phyloP scores from a whole-genome alignment of 2,888 invertebrate genomes.

The Drosophila helvetica region DNA sequence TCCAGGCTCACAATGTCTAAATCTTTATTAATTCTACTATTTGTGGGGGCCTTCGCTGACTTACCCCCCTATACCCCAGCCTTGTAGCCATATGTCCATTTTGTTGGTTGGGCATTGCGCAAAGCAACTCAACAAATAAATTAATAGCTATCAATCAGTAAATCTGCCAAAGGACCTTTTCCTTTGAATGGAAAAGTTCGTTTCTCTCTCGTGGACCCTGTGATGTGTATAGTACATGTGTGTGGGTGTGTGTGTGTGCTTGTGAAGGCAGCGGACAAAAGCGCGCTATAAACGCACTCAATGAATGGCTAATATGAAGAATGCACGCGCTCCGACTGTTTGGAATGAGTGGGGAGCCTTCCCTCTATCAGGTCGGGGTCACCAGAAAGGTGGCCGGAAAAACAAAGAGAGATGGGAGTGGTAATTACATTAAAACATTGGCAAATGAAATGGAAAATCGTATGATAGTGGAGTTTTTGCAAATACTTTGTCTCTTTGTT shows the following conservation, averaged over 20 bases:
- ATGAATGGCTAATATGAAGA: slow-evolving; percentile 76
- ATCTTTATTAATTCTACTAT: slow-evolving; percentile 80
- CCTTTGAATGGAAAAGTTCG: slow-evolving; percentile 70
- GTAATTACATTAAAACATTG: slow-evolving; percentile 48
- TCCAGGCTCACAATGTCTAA: slow-evolving; percentile 73
- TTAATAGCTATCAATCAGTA: slow-evolving; percentile 80
- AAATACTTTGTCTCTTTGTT: too few species aligned
- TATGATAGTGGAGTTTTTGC: too few species aligned
- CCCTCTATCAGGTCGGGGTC: slow-evolving; percentile 9
- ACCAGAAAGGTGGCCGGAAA: neutral
- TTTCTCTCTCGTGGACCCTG: slow-evolving; percentile 12
- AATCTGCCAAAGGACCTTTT: slow-evolving; percentile 77
- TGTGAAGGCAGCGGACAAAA: slow-evolving; percentile 54
- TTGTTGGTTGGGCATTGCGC: slow-evolving; percentile 22
- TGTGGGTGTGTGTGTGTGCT: slow-evolving; percentile 18
- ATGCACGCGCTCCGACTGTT: slow-evolving; percentile 51
- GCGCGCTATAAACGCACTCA: slow-evolving; percentile 74
- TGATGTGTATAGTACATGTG: neutral
- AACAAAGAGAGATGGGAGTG: neutral
- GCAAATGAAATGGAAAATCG: slow-evolving; percentile 19
- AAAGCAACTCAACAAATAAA: slow-evolving; percentile 71
- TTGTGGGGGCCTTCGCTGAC: too few species aligned
- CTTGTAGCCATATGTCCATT: slow-evolving; percentile 6
- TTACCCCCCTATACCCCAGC: neutral
- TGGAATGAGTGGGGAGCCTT: slow-evolving; percentile 1